Evolutionary conservation across 2,113 vertebrate genomes (phyloP).

Genomic region (Tupaia tana): DNA sequence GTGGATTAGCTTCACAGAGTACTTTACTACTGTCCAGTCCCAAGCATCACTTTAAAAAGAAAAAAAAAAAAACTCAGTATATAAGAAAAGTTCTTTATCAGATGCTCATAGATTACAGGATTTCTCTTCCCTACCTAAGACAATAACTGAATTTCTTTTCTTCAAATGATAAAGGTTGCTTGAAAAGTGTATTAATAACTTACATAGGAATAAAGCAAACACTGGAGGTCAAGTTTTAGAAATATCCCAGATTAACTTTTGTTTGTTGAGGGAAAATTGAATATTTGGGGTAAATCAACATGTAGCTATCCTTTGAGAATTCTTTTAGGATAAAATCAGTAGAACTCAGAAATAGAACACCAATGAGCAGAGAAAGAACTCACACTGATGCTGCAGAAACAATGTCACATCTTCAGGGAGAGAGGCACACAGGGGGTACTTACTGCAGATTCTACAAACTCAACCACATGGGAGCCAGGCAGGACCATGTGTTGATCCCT

Average conservation of each 20-base stretch:
- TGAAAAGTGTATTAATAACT: neutral
- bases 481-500: neutral
- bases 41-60: constrained; percentile 4
- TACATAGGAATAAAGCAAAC: neutral
- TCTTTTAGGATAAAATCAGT: neutral
- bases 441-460: neutral
- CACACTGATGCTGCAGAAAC: neutral
- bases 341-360: neutral
- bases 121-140: neutral
- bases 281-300: neutral
- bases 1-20: no score
- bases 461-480: neutral
- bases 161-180: constrained; percentile 8
- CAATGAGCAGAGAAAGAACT: neutral
- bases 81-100: neutral
- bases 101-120: neutral
- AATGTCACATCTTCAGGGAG: neutral
- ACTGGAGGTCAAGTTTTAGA: constrained; percentile 27
- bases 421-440: neutral
- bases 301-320: neutral
- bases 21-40: no score
- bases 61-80: neutral
- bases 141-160: neutral
- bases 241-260: neutral
- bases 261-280: constrained; percentile 6